These are phyloP conservation scores for Ichneumon xanthorius DNA, from an alignment of 2,888 invertebrate species.

Conservation along the genomic window DNA sequence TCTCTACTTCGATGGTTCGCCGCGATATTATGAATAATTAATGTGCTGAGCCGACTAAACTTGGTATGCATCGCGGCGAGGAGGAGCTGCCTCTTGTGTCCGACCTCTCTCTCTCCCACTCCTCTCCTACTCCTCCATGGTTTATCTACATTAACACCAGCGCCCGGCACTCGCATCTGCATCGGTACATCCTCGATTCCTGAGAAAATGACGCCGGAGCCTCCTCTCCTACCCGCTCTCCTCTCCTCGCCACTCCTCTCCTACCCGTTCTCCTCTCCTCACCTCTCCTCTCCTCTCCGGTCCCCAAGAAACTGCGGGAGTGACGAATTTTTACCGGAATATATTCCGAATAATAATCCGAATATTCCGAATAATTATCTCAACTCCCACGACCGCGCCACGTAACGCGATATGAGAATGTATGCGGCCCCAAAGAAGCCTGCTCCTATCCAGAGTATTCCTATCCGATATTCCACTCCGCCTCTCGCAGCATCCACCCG, in stretches of 20 bases:
- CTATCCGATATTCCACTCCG: no score
- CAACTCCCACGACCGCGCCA: not conserved
- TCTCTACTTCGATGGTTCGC: not conserved
- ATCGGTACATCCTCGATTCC: not conserved
- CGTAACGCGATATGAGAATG: constrained; percentile 11
- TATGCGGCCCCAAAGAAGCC: not conserved
- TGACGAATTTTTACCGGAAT: not conserved
- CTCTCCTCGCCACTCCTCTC: constrained; percentile 7
- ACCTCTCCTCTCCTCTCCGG: not conserved
- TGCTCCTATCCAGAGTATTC: not conserved
- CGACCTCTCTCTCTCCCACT: constrained; percentile 70
- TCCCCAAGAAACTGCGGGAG: constrained; percentile 1
- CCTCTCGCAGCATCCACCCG: no score
- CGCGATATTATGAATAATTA: constrained; percentile 81
- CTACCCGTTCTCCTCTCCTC: no score
- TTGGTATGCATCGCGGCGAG: constrained; percentile 20
- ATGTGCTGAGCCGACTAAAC: constrained; percentile 84
- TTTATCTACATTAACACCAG: constrained; percentile 47
- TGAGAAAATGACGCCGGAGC: constrained; percentile 1
- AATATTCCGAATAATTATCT: constrained; percentile 20
- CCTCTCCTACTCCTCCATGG: constrained; percentile 21
- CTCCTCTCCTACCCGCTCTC: not conserved
- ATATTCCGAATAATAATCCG: constrained; percentile 17
- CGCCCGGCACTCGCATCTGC: not conserved
- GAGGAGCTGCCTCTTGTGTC: constrained; percentile 66